Evolutionary conservation across 2,113 vertebrate genomes (phyloP).

Genomic region (Chaetura pelagica): DNA sequence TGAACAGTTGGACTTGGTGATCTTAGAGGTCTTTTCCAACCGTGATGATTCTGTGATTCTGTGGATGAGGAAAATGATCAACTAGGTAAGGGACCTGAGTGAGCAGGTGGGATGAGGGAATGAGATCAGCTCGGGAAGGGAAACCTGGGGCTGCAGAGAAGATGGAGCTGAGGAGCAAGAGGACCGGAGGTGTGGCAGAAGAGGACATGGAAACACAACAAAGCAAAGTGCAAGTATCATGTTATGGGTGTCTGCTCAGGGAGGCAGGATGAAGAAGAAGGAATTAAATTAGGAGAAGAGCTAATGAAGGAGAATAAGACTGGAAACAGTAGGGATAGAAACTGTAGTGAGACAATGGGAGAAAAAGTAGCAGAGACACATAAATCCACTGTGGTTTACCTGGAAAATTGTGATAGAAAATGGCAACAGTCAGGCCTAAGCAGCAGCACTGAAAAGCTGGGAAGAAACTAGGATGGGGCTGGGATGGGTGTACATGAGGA

Average conservation of each 20-base stretch:
- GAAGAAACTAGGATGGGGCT: neutral
- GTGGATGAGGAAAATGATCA: neutral
- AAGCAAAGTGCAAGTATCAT: fast-evolving
- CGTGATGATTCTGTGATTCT: no score
- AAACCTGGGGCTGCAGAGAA: neutral
- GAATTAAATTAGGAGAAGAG: neutral
- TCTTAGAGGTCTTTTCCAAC: no score
- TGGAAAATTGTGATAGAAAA: neutral
- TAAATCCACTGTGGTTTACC: fast-evolving
- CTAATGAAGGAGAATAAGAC: neutral
- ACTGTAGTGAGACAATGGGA: neutral
- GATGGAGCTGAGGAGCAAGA: neutral
- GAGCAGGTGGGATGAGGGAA: neutral
- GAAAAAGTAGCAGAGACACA: neutral
- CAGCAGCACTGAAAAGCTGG: neutral
- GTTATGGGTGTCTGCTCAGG: neutral
- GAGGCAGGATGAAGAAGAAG: neutral
- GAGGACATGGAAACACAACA: neutral
- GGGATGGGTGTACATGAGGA: neutral
- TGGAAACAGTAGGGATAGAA: neutral
- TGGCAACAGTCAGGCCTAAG: neutral
- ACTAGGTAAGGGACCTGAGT: neutral
- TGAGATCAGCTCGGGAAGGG: neutral
- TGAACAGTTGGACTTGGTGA: no score
- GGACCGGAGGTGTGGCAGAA: fast-evolving